Base-by-base conservation (phyloP, 1,140 invertebrate genomes). In the Eriocheir sinensis region DNA sequence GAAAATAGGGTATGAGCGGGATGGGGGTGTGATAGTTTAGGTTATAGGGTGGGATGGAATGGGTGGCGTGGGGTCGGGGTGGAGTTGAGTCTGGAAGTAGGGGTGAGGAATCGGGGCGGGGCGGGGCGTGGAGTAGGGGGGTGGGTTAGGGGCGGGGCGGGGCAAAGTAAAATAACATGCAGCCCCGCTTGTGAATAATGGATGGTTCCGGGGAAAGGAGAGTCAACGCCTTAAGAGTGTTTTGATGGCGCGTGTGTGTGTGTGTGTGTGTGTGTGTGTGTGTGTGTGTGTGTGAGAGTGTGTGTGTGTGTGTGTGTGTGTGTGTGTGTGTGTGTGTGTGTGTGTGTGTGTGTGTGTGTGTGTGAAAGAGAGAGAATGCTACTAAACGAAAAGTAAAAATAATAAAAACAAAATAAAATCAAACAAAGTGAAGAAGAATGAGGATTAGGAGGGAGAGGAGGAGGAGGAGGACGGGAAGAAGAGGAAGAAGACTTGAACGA, bases 211-310 rank as follows among this genome's bases (percentile, higher is more conserved):
- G 21, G 0, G 60, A 72, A 72, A 72, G 27, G n/a, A n/a, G 21
- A 21, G 60, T 72, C 60, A 72, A 72, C 60, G 60, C 60, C 60
- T 72, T 72, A 72, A 72, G 60, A n/a, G 60, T 72, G 60, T 72
- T 72, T 72, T 72, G 60, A 72, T 72, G 60, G n/a, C 27, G 60
- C n/a, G 60, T 72, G 60, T 72, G 60, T 72, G 17, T 72, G 60
- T n/a, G 60, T n/a, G 60, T 72, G 60, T 72, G 17, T 72, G 0
- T n/a, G 21, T n/a, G 60, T 72, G 60, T 72, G 60, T 72, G 17
- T 72, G 60, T n/a, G 60, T n/a, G 60, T 72, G 60, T 72, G 17
- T 72, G 0, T n/a, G 21, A n/a, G 60, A 17, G 48, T 53, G 48
- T n/a, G n/a, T n/a, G n/a, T n/a, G n/a, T n/a, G n/a, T n/a, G n/a